These are phyloP conservation scores for Acheta domesticus DNA, from an alignment of 2,888 invertebrate species.

Conservation along the genomic window DNA sequence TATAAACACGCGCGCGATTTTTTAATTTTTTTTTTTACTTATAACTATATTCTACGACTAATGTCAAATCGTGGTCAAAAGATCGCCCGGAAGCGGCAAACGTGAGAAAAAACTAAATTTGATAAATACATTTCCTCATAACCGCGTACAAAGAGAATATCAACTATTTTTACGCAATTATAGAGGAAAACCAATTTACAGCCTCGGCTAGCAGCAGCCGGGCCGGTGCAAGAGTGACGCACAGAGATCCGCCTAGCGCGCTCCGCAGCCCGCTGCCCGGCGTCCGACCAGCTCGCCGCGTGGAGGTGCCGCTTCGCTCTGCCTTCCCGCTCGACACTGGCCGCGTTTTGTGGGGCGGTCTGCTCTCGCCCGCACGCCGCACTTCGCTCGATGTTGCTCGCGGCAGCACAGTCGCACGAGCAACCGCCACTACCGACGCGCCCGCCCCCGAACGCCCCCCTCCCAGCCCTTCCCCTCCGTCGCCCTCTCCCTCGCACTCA, in stretches of 20 bases:
- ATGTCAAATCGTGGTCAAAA: no score
- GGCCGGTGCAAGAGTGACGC: no score
- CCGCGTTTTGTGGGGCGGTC: neutral
- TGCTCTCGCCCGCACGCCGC: neutral
- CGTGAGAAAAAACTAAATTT: neutral
- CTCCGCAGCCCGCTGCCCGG: neutral
- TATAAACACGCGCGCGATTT: no score
- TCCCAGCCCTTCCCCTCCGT: neutral
- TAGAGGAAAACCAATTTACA: neutral
- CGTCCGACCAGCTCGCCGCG: neutral
- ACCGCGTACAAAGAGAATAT: neutral
- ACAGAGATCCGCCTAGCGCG: neutral
- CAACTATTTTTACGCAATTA: slow-evolving; percentile 4
- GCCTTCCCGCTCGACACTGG: neutral
- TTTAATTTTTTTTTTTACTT: no score
- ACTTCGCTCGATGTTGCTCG: neutral
- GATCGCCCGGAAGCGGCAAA: neutral
- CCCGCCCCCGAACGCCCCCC: neutral
- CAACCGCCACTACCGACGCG: neutral
- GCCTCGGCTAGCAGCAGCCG: no score
- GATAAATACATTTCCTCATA: slow-evolving; percentile 10
- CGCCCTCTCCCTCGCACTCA: neutral
- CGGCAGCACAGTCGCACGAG: slow-evolving; percentile 18
- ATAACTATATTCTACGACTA: no score
- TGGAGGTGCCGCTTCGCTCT: neutral